Evolutionary conservation across 92 coral and sea anemone species (phyloP).

Genomic region (Phenganax stokvisi): DNA sequence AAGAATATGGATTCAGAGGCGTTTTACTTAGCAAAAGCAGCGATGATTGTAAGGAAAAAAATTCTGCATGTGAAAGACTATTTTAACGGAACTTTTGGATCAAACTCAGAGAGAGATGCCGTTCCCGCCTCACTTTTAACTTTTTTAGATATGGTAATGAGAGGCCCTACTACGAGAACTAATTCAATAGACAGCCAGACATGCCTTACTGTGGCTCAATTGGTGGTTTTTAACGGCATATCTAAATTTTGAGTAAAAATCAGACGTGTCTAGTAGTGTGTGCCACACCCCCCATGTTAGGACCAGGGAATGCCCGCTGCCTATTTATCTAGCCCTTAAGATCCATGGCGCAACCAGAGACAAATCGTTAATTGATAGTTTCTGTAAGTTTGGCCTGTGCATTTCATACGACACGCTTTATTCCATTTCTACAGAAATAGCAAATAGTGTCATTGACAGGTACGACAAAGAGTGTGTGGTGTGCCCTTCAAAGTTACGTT

Average conservation of each 20-base stretch:
- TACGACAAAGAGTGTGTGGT: slow-evolving; percentile 13
- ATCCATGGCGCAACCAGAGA: slow-evolving; percentile 2
- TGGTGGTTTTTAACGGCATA: slow-evolving; percentile 50
- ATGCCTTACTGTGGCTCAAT: slow-evolving; percentile 26
- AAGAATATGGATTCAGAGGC: no score
- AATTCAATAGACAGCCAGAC: no score
- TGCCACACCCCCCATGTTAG: slow-evolving; percentile 41
- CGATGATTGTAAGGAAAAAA: no score
- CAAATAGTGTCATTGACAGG: slow-evolving; percentile 20
- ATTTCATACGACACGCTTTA: slow-evolving; percentile 25
- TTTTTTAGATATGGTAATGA: no score
- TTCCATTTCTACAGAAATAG: slow-evolving; percentile 8
- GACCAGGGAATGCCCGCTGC: slow-evolving; percentile 44
- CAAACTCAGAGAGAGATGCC: no score
- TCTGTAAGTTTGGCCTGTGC: background rate
- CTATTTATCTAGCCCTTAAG: background rate
- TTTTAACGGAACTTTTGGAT: no score
- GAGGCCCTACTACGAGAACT: no score
- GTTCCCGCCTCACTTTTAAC: no score
- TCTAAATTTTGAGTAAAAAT: background rate
- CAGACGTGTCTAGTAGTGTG: slow-evolving; percentile 16
- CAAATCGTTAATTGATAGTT: background rate
- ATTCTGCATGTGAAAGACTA: no score
- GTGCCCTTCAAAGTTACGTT: background rate
- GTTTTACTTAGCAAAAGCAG: no score